Evolutionary conservation across 1,140 invertebrate genomes (phyloP).

Genomic region (Meloidogyne exigua): DNA sequence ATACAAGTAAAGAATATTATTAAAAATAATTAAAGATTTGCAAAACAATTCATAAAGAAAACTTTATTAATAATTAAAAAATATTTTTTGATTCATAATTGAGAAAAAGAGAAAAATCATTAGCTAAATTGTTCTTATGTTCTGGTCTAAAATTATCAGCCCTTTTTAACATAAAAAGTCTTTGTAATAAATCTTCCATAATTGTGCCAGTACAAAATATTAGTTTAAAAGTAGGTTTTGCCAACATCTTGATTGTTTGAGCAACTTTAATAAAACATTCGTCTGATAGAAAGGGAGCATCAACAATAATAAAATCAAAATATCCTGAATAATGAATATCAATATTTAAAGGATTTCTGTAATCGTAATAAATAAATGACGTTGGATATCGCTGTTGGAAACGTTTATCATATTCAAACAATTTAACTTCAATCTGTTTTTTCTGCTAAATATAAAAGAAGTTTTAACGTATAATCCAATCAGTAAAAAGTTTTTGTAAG

Average conservation of each 20-base stretch:
- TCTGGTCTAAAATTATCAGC: constrained; percentile 74
- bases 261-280: constrained; percentile 85
- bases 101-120: constrained; percentile 84
- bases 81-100: constrained; percentile 70
- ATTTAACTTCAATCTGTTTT: constrained; percentile 70
- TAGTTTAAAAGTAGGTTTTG: constrained; percentile 70
- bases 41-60: not conserved
- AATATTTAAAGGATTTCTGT: constrained; percentile 76
- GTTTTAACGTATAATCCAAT: not conserved
- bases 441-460: constrained; percentile 34
- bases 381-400: constrained; percentile 75
- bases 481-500: constrained; percentile 3
- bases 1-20: not conserved
- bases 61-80: not conserved
- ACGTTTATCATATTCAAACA: constrained; percentile 72
- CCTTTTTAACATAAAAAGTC: constrained; percentile 67
- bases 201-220: constrained; percentile 82
- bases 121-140: constrained; percentile 83
- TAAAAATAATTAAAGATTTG: not conserved
- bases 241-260: constrained; percentile 74
- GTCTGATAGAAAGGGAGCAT: constrained; percentile 88
- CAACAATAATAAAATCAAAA: constrained; percentile 83
- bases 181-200: constrained; percentile 71
- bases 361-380: constrained; percentile 86
- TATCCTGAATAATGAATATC: constrained; percentile 68